These are phyloP conservation scores for Apamea epomidion DNA, from an alignment of 2,888 invertebrate genomes.

Conservation along the genomic window DNA sequence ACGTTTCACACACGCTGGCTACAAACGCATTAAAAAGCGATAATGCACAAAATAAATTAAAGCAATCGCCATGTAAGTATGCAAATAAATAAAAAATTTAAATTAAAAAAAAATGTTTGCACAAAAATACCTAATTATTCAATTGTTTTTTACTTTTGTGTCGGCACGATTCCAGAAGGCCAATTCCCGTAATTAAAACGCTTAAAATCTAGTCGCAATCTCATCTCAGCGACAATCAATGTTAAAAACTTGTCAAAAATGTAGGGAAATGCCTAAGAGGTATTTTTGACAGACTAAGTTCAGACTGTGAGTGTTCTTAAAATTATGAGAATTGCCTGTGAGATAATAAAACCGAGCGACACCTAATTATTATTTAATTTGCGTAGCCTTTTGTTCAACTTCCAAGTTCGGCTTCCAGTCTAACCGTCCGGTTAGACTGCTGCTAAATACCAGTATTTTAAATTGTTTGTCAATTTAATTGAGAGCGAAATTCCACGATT, in stretches of 20 bases:
- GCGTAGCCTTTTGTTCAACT: neutral
- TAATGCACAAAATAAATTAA: neutral
- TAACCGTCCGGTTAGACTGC: neutral
- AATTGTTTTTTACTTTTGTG: neutral
- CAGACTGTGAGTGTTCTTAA: no score
- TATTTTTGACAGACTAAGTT: no score
- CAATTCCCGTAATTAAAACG: no score
- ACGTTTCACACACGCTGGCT: neutral
- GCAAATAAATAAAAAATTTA: no score
- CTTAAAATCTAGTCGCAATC: no score
- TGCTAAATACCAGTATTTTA: neutral
- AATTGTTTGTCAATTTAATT: neutral
- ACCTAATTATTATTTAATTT: neutral
- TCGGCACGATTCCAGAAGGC: neutral
- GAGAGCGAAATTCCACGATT: neutral
- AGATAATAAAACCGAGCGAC: neutral
- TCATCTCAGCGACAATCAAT: no score
- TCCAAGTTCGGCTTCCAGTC: neutral
- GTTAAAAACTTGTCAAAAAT: no score
- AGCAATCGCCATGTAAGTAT: neutral
- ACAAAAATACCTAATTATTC: neutral
- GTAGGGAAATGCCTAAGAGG: no score
- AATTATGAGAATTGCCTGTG: no score
- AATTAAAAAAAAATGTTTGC: neutral
- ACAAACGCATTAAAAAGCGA: neutral